Conservation (phyloP, 2,888 invertebrate species). For the Hyposoter dolosus region DNA sequence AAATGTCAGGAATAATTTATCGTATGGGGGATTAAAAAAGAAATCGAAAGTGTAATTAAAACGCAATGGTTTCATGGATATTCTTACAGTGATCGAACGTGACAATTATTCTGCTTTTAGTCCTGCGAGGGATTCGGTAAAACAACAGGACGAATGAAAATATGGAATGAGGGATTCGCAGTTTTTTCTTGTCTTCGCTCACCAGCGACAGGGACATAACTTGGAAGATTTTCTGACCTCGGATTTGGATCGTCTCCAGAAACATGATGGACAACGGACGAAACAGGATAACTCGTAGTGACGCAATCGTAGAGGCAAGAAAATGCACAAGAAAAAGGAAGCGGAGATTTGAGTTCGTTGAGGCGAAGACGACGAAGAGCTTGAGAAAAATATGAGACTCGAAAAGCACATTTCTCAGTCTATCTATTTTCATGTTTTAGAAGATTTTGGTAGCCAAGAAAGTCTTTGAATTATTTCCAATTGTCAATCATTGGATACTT, state of each 20-base stretch:
- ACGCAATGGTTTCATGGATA: background rate
- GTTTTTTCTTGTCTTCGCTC: constrained; percentile 38
- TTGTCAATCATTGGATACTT: background rate
- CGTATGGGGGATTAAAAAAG: background rate
- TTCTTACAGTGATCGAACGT: background rate
- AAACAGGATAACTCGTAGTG: constrained; percentile 69
- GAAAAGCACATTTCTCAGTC: constrained; percentile 49
- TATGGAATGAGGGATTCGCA: constrained; percentile 54
- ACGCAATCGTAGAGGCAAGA: constrained; percentile 23
- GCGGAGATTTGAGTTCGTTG: constrained; percentile 36
- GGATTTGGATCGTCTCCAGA: constrained; percentile 74
- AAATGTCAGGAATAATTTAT: constrained; percentile 61
- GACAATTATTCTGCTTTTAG: background rate
- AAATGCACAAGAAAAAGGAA: constrained; percentile 30
- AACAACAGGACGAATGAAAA: constrained; percentile 20
- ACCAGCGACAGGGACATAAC: constrained; percentile 38
- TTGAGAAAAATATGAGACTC: constrained; percentile 52
- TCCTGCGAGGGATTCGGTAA: constrained; percentile 39
- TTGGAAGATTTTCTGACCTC: constrained; percentile 60
- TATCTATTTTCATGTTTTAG: background rate
- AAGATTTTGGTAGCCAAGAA: background rate
- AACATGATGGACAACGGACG: constrained; percentile 73
- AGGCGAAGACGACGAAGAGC: constrained; percentile 31
- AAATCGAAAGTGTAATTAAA: constrained; percentile 49
- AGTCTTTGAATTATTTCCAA: background rate